Percentiles rank a stretch among this genome's conserved stretches.
phyloP scores from a whole-genome alignment of 1,140 invertebrate genomes.

The Atta colombica region DNA sequence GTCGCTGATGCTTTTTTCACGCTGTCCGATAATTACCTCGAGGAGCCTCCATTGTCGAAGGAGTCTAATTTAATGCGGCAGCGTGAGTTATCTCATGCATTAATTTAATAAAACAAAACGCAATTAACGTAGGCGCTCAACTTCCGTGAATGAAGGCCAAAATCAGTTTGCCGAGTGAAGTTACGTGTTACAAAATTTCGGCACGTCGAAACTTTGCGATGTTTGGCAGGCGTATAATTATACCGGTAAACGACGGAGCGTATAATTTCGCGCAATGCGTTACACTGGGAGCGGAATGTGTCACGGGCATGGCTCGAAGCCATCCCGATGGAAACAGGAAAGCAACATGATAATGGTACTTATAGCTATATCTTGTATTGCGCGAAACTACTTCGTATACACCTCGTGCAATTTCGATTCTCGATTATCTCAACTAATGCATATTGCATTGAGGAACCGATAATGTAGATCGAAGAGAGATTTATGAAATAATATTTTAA shows the following conservation, averaged over 20 bases:
- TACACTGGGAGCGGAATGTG: slow-evolving; percentile 42
- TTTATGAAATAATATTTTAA: background rate
- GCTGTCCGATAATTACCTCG: slow-evolving; percentile 31
- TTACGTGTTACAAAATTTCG: slow-evolving; percentile 61
- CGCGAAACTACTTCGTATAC: slow-evolving; percentile 45
- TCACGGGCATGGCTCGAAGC: slow-evolving; percentile 58
- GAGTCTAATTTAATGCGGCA: slow-evolving; percentile 36
- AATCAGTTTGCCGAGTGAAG: slow-evolving; percentile 52
- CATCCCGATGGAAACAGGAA: slow-evolving; percentile 54
- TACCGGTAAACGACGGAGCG: slow-evolving; percentile 50
- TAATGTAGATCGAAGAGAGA: slow-evolving; percentile 3
- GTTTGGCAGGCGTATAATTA: slow-evolving; percentile 61
- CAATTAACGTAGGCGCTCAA: slow-evolving; percentile 50
- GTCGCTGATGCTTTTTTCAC: background rate
- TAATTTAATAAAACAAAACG: slow-evolving; percentile 48
- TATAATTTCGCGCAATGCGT: slow-evolving; percentile 62
- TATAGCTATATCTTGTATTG: slow-evolving; percentile 56
- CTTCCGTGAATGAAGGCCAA: slow-evolving; percentile 48
- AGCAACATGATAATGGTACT: slow-evolving; percentile 68
- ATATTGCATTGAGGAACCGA: background rate
- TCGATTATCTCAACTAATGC: slow-evolving; percentile 15
- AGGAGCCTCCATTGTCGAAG: slow-evolving; percentile 35
- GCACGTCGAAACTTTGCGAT: slow-evolving; percentile 61
- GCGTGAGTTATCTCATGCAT: slow-evolving; percentile 17
- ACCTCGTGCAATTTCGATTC: slow-evolving; percentile 65